phyloP scores from a whole-genome alignment of 1,140 invertebrate genomes.

The Glossosoma conforme region DNA sequence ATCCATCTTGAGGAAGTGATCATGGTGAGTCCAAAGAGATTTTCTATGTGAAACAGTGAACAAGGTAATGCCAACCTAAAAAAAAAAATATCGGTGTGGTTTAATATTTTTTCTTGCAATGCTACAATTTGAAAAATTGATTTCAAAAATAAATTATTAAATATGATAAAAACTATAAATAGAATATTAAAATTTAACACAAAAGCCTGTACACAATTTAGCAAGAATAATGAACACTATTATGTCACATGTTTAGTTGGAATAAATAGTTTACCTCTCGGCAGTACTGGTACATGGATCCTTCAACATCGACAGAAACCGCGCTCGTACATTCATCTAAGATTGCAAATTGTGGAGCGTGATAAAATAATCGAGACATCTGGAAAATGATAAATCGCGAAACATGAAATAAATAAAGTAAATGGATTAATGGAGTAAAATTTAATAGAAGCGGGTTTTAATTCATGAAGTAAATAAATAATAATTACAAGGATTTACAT shows the following conservation, averaged over 20 bases:
- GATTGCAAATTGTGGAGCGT: slow-evolving; percentile 96
- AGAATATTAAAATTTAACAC: no score
- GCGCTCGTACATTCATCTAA: slow-evolving; percentile 98
- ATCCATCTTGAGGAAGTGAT: slow-evolving; percentile 94
- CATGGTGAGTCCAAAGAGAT: slow-evolving; percentile 94
- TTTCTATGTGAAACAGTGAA: slow-evolving; percentile 97
- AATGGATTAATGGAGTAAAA: neutral
- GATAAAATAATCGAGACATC: slow-evolving; percentile 97
- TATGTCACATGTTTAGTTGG: neutral
- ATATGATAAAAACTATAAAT: neutral
- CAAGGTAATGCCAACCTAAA: slow-evolving; percentile 81
- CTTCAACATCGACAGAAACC: slow-evolving; percentile 96
- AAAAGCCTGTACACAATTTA: no score
- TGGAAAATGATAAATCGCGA: slow-evolving; percentile 36
- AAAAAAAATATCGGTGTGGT: no score
- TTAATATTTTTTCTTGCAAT: no score
- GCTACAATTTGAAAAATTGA: no score
- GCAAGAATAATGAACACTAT: no score
- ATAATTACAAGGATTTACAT: neutral
- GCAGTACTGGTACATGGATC: slow-evolving; percentile 94
- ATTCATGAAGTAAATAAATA: neutral
- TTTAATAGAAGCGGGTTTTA: neutral
- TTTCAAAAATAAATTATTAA: neutral
- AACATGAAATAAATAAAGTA: neutral
- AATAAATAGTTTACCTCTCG: slow-evolving; percentile 44